Evolutionary conservation across 2,888 invertebrate genomes (phyloP), one percentile per base, ranked within the genome.

Genomic region (Thecocarcelia acutangulata): DNA sequence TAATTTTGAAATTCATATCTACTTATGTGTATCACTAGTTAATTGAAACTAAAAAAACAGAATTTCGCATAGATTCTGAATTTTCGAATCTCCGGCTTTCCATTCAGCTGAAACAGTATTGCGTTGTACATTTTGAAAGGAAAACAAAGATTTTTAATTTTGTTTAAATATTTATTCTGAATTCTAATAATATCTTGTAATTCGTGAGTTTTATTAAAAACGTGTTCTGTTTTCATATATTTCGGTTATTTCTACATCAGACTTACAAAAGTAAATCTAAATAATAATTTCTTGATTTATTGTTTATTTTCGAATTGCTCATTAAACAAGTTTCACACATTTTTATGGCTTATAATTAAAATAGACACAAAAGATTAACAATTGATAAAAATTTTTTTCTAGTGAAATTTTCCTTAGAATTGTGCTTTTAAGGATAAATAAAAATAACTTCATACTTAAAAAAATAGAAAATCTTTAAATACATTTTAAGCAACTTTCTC

Each of bases 231-330:
- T 21, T 59, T 58, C 9, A 3, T 33, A 5, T 40, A 59, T 28
- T 52, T 52, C 37, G 9, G 33, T 33, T 12, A 33, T 33, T 19
- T 50, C n/a, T 54, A 46, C 42, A 40, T 19, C 11, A 63, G 50
- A 56, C 17, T 73, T 68, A 73, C 68, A 73, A 73, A 79, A 73
- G 52, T 64, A 58, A 78, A 58, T 64, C 52, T 24, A 44, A 56
- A 46, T 68, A 58, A 50, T 42, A 54, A n/a, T 37, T 17, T 21
- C 11, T 56, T 42, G 8, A 37, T 50, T n/a, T n/a, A n/a, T n/a
- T n/a, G n/a, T 28, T 28, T 19, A 17, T 21, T 17, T 17, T 37
- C 37, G 24, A 37, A 24, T 24, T 58, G 33, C 37, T 46, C 46
- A 33, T 24, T 24, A 61, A 70, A 61, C 44, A 50, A 61, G 28